phyloP scores from a whole-genome alignment of 2,797 vertebrate species.

The Syndactyla subalaris region DNA sequence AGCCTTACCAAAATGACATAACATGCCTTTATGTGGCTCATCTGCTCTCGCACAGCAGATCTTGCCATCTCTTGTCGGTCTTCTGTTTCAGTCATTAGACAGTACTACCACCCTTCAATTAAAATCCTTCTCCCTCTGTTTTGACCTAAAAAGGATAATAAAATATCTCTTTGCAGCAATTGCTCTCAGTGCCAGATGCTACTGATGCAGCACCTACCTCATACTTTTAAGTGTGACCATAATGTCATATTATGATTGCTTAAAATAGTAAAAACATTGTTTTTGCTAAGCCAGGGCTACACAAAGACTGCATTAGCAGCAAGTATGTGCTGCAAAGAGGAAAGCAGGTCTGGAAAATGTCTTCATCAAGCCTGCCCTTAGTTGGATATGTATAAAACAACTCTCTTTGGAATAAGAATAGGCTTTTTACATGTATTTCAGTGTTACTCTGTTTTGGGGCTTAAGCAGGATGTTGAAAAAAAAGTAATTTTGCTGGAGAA shows the following conservation, averaged over 20 bases:
- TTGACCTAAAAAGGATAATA: not conserved
- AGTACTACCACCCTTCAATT: not conserved
- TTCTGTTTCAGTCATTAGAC: not conserved
- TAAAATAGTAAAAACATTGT: not conserved
- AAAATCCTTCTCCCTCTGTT: not conserved
- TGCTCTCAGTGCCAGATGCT: not conserved
- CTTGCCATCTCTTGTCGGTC: not conserved
- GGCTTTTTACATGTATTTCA: not conserved
- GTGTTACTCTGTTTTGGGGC: not conserved
- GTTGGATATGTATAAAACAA: not conserved
- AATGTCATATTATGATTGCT: not conserved
- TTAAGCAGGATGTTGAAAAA: not conserved
- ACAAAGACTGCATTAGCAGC: not conserved
- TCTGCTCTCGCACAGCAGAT: not conserved
- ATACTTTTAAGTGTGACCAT: not conserved
- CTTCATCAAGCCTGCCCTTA: not conserved
- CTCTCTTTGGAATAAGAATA: not conserved
- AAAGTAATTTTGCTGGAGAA: not conserved
- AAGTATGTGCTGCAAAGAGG: not conserved
- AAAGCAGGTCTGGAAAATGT: not conserved
- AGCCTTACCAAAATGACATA: not conserved
- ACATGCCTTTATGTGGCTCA: not conserved
- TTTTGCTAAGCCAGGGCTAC: not conserved
- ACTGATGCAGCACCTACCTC: not conserved
- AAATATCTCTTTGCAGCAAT: not conserved